phyloP scores from a whole-genome alignment of 2,113 vertebrate genomes.

The Mormyrus iriodes region DNA sequence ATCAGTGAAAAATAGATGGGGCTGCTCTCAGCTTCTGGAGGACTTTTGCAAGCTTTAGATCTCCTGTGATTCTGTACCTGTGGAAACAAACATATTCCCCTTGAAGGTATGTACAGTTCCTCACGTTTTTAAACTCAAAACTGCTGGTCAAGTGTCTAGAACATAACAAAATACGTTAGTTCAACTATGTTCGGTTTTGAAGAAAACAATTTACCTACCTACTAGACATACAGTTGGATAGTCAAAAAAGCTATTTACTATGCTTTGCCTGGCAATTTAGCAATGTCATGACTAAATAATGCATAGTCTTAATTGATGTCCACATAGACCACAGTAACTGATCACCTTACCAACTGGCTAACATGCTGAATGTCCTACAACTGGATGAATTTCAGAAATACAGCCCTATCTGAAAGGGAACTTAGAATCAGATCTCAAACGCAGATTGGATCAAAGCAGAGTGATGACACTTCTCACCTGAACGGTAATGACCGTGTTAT shows the following conservation, averaged over 20 bases:
- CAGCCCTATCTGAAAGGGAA: background rate
- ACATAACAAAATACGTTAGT: background rate
- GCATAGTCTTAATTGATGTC: background rate
- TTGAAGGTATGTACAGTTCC: background rate
- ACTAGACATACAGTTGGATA: background rate
- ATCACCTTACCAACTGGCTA: background rate
- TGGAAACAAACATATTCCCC: background rate
- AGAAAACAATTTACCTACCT: background rate
- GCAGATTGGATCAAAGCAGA: background rate
- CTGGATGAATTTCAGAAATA: background rate
- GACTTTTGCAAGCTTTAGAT: background rate
- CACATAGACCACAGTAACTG: background rate
- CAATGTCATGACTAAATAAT: background rate
- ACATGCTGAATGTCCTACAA: background rate
- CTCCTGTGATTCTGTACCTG: constrained; percentile 3
- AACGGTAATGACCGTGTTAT: background rate
- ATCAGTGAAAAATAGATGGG: background rate
- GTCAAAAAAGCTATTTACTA: background rate
- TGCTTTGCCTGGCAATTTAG: background rate
- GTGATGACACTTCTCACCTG: background rate
- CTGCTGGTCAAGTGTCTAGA: background rate
- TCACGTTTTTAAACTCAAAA: background rate
- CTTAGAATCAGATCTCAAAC: background rate
- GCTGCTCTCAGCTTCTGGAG: background rate
- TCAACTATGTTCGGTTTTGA: background rate